Conservation (phyloP, 2,888 invertebrate genomes). For the Orthosia gracilis region DNA sequence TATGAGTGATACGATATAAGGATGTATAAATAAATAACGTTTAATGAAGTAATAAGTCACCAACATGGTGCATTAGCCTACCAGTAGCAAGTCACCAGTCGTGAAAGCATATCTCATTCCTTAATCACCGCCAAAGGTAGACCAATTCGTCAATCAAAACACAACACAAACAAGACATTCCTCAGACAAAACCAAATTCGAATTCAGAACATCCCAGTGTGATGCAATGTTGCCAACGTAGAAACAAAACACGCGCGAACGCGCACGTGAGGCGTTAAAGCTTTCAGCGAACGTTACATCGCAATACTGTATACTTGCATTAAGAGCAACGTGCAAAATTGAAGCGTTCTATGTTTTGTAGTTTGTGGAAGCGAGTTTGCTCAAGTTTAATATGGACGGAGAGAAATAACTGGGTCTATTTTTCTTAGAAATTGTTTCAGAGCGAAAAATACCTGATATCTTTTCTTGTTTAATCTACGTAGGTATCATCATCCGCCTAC, state of each 20-base stretch:
- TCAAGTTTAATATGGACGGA: neutral
- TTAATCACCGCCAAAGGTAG: no score
- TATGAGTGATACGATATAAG: no score
- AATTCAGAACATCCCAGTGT: conserved; percentile 11
- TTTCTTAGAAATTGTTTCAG: no score
- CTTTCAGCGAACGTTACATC: conserved; percentile 41
- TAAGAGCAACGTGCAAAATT: conserved; percentile 21
- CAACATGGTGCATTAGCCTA: no score
- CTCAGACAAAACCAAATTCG: neutral
- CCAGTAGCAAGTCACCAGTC: no score
- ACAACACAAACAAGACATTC: conserved; percentile 1
- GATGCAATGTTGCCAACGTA: conserved; percentile 22
- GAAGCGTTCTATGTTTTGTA: neutral
- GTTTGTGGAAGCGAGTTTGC: neutral
- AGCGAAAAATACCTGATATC: no score
- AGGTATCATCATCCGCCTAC: no score
- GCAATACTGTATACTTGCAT: conserved; percentile 21
- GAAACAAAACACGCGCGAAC: conserved; percentile 34
- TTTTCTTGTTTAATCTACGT: no score
- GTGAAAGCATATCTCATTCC: no score
- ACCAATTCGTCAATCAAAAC: neutral
- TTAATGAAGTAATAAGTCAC: no score
- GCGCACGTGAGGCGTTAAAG: conserved; percentile 45
- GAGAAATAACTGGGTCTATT: no score
- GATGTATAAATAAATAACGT: no score